These are phyloP conservation scores for Poecilia gillii DNA, from an alignment of 2,797 vertebrate genomes.

Conservation along the genomic window DNA sequence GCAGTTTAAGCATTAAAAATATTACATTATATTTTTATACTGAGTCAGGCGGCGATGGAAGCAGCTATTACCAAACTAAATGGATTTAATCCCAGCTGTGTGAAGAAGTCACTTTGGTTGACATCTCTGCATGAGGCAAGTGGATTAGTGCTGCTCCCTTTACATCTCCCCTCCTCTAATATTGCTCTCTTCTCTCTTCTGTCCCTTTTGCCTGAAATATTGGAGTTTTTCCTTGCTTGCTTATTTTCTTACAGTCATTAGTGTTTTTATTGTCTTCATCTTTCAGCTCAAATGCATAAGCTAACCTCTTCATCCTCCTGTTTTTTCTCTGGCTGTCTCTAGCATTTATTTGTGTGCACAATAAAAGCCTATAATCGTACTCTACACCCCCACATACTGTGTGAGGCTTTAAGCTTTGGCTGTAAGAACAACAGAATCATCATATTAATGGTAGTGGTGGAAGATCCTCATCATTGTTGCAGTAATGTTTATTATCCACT, in stretches of 20 bases:
- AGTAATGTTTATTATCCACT: constrained; percentile 70
- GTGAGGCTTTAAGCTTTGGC: constrained; percentile 69
- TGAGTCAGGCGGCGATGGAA: constrained; percentile 52
- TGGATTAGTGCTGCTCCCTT: constrained; percentile 52
- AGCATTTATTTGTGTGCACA: constrained; percentile 63
- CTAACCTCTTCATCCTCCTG: constrained; percentile 29
- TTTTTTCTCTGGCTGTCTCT: constrained; percentile 27
- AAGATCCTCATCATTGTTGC: constrained; percentile 58
- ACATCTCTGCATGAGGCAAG: constrained; percentile 57
- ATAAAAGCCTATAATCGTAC: constrained; percentile 77
- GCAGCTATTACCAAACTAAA: constrained; percentile 57
- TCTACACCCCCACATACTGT: constrained; percentile 68
- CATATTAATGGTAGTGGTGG: constrained; percentile 65
- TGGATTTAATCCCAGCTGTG: constrained; percentile 51
- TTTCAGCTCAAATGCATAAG: constrained; percentile 34
- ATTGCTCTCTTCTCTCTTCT: neutral
- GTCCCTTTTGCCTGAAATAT: constrained; percentile 5
- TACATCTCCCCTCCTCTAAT: constrained; percentile 6
- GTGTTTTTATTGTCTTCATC: constrained; percentile 34
- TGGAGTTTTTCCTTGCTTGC: neutral
- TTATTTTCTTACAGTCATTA: constrained; percentile 16
- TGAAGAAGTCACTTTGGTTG: constrained; percentile 51
- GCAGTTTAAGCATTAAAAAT: constrained; percentile 47
- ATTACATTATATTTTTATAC: constrained; percentile 51
- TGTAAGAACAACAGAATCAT: constrained; percentile 72